Base-by-base conservation (phyloP, 2,113 vertebrate genomes). In the Theropithecus gelada region DNA sequence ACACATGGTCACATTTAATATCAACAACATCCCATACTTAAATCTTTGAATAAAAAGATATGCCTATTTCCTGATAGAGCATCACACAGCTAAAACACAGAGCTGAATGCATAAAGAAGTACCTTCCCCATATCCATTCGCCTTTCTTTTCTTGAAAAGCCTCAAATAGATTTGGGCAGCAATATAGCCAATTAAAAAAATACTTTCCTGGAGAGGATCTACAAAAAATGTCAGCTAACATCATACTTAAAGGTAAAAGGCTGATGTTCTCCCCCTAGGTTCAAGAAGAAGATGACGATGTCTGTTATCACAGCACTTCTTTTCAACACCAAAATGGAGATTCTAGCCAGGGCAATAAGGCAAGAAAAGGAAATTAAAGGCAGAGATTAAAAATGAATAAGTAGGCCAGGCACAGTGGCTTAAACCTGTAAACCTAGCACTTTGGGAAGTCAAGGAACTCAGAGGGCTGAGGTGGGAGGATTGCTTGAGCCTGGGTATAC, bases 301-400 rank as follows among this genome's bases (percentile, higher is more conserved):
- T 55, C 43, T 0, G 1, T 68, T 35, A 10, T 9, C 14, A 18
- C 14, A 18, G 22, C 68, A 82, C 18, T 85, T 88, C 59, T 35
- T 17, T 43, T 81, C n/a, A 38, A 35, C 18, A 30, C 2, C 38
- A 10, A 30, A 8, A 2, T 68, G 9, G 6, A 79, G 70, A 43
- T 35, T 50, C 81, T 32, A 75, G 59, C 61, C 50, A 92, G 45
- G 68, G 68, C 11, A 68, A 80, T 61, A 92, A 87, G 70, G 27
- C 79, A 96, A 95, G 68, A 94, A 87, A 96, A 75, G 32, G 6
- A 96, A 80, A 45, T n/a, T 23, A 85, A 92, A 95, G 43, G n/a
- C 3, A 88, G 61, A 80, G 30, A 55, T 57, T 48, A 32, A 52
- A 72, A 88, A 91, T 30, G 27, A 76, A 40, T 35, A 91, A 66